Evolutionary conservation across 2,888 invertebrate genomes (phyloP).

Genomic region (Drosophila emarginata): DNA sequence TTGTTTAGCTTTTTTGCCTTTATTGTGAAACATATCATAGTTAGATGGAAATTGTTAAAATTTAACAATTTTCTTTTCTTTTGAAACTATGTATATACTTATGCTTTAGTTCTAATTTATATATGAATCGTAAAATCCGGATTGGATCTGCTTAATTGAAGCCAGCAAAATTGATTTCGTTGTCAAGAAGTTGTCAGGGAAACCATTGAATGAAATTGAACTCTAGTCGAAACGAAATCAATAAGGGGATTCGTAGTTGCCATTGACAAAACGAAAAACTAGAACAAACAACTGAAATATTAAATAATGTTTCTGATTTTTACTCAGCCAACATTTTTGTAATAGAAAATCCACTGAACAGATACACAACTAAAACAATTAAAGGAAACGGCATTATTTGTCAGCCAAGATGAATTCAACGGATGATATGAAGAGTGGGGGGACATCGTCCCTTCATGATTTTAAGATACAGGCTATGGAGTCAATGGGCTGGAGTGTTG

Average conservation of each 20-base stretch:
- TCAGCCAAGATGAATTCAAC: constrained; percentile 50
- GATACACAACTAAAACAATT: not conserved
- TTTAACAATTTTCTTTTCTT: too few species aligned
- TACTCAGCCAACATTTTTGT: not conserved
- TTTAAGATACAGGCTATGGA: constrained; percentile 73
- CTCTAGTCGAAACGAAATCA: too few species aligned
- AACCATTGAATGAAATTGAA: not conserved
- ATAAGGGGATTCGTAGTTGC: constrained; percentile 25
- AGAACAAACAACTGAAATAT: not conserved
- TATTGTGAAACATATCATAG: too few species aligned
- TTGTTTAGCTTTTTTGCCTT: too few species aligned
- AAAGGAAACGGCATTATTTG: too few species aligned
- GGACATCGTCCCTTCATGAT: constrained; percentile 56
- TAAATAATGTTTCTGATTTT: not conserved
- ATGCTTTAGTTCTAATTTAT: too few species aligned
- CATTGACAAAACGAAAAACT: constrained; percentile 25
- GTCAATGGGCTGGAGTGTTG: constrained; percentile 82
- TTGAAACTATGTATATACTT: too few species aligned
- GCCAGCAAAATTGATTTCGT: too few species aligned
- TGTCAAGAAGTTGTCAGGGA: constrained; percentile 1
- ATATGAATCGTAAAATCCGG: too few species aligned
- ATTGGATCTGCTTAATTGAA: too few species aligned
- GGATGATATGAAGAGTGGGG: constrained; percentile 60
- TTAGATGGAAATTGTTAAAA: too few species aligned
- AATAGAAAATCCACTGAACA: not conserved